phyloP scores from a whole-genome alignment of 1,140 invertebrate genomes.

The Sinonovacula constricta region DNA sequence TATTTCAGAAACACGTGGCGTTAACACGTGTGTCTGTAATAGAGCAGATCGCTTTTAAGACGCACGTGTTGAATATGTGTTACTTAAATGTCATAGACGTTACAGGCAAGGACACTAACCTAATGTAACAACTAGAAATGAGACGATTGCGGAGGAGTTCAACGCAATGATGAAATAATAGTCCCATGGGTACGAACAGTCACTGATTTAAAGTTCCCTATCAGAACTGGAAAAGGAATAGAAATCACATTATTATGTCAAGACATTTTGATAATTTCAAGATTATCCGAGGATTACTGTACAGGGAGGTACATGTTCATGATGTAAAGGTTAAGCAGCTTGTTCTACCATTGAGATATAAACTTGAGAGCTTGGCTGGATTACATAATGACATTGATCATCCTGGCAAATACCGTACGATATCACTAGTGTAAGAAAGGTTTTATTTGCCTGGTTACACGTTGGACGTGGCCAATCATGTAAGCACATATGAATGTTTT shows the following conservation, averaged over 20 bases:
- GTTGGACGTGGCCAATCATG: background rate
- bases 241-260: background rate
- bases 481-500: too few species aligned
- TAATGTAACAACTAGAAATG: background rate
- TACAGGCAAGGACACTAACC: too few species aligned
- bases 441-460: constrained; percentile 12
- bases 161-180: background rate
- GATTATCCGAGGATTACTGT: constrained; percentile 21
- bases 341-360: constrained; percentile 11
- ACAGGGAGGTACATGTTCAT: background rate
- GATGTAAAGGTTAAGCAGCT: constrained; percentile 2
- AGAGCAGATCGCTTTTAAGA: too few species aligned
- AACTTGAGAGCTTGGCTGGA: background rate
- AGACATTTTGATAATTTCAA: constrained; percentile 3
- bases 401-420: background rate
- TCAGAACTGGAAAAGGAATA: background rate
- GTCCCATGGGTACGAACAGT: background rate
- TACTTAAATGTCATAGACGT: too few species aligned
- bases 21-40: too few species aligned
- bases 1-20: too few species aligned
- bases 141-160: background rate
- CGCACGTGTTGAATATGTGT: too few species aligned
- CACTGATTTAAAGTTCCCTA: background rate
- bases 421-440: background rate
- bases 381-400: constrained; percentile 34